Evolutionary conservation across 2,888 invertebrate genomes (phyloP).

Genomic region (Dynastes maya): DNA sequence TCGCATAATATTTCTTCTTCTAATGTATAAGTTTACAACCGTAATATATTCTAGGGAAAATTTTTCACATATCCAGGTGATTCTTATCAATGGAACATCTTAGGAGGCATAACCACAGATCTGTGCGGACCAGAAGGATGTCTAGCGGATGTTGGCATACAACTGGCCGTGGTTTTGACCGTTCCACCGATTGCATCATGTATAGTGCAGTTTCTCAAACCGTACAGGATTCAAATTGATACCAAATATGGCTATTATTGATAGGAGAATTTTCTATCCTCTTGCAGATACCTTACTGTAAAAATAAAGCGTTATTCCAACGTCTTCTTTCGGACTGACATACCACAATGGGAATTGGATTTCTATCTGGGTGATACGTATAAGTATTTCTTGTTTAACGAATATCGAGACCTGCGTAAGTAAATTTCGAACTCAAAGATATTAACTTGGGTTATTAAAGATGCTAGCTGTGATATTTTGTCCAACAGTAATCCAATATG

Average conservation of each 20-base stretch:
- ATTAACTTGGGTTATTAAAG: no score
- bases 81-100: constrained; percentile 53
- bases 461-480: neutral
- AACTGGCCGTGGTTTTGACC: constrained; percentile 73
- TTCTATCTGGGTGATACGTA: constrained; percentile 56
- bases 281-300: constrained; percentile 6
- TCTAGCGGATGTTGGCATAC: constrained; percentile 73
- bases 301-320: constrained; percentile 3
- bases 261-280: neutral
- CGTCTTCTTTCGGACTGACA: constrained; percentile 2
- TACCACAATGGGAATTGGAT: constrained; percentile 62
- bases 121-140: constrained; percentile 71
- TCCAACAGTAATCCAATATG: constrained; percentile 74
- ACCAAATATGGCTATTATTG: neutral
- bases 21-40: constrained; percentile 14
- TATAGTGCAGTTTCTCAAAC: constrained; percentile 70
- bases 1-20: no score
- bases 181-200: constrained; percentile 73
- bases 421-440: neutral
- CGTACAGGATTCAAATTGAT: constrained; percentile 67
- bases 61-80: constrained; percentile 68
- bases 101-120: constrained; percentile 59
- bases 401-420: constrained; percentile 56
- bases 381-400: constrained; percentile 55
- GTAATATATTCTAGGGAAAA: constrained; percentile 61